Conservation (phyloP, 2,797 vertebrate species). For the Calcarius lapponicus region DNA sequence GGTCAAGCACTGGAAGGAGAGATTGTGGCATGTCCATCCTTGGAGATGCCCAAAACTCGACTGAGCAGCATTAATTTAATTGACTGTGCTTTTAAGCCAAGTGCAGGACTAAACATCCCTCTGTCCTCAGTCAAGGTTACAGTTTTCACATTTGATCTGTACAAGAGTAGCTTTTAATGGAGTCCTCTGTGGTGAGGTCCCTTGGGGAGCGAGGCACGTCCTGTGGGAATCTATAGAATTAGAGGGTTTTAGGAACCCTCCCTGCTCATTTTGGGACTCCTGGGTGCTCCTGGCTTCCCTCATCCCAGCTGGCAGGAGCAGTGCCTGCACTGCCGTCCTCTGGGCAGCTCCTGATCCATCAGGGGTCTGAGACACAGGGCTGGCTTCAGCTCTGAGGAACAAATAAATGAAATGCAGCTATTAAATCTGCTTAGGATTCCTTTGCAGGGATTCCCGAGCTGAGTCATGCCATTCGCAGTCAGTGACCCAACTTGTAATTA, state of each 20-base stretch:
- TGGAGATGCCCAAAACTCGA: neutral
- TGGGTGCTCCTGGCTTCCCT: neutral
- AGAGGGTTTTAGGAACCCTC: too few relatives aligned
- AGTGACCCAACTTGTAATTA: slow-evolving; percentile 33
- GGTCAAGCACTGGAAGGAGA: neutral
- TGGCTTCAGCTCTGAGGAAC: neutral
- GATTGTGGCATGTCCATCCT: neutral
- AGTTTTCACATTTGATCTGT: neutral
- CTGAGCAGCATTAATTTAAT: neutral
- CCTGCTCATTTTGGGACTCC: neutral
- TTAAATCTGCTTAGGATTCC: neutral
- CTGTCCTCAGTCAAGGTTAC: rapidly evolving
- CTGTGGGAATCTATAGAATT: too few relatives aligned
- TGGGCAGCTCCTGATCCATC: neutral
- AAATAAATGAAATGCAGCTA: neutral
- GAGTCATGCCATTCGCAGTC: slow-evolving; percentile 1
- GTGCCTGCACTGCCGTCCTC: neutral
- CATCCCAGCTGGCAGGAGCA: neutral
- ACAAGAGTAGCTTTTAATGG: neutral
- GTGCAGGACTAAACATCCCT: neutral
- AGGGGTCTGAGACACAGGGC: neutral
- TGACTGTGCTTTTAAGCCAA: neutral
- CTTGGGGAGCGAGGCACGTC: rapidly evolving
- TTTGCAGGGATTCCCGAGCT: slow-evolving; percentile 18
- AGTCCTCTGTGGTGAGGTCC: neutral